These are phyloP conservation scores for Hyles vespertilio DNA, from an alignment of 1,140 invertebrate species.

Conservation along the genomic window DNA sequence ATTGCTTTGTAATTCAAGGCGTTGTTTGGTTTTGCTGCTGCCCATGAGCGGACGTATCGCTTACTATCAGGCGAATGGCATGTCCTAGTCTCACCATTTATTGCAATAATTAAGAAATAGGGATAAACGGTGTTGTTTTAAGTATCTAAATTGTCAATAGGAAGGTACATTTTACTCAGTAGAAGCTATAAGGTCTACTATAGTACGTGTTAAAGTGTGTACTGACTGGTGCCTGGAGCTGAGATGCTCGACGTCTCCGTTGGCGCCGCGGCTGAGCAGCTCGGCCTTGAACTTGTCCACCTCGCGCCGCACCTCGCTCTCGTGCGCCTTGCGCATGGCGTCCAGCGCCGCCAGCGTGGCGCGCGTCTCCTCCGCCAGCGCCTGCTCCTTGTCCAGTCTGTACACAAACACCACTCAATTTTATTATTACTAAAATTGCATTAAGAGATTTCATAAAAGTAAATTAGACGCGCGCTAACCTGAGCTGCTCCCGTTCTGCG, in stretches of 20 bases:
- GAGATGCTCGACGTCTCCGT: conserved; percentile 44
- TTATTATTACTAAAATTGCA: no score
- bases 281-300: conserved; percentile 91
- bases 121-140: no score
- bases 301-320: conserved; percentile 92
- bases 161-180: no score
- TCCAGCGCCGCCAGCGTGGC: conserved; percentile 89
- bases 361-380: conserved; percentile 92
- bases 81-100: no score
- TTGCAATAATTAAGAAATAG: no score
- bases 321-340: conserved; percentile 94
- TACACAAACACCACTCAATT: background rate
- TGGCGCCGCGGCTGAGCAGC: conserved; percentile 81
- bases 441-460: no score
- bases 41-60: no score
- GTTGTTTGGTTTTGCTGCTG: no score
- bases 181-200: background rate
- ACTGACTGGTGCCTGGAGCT: conserved; percentile 62
- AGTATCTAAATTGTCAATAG: no score
- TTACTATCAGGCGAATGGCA: no score
- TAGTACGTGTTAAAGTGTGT: background rate
- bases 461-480: conserved; percentile 34
- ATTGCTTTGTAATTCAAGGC: no score
- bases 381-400: conserved; percentile 89
- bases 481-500: conserved; percentile 83